These are phyloP conservation scores for Mythimna albipuncta DNA, from an alignment of 2,888 invertebrate genomes.

Conservation along the genomic window DNA sequence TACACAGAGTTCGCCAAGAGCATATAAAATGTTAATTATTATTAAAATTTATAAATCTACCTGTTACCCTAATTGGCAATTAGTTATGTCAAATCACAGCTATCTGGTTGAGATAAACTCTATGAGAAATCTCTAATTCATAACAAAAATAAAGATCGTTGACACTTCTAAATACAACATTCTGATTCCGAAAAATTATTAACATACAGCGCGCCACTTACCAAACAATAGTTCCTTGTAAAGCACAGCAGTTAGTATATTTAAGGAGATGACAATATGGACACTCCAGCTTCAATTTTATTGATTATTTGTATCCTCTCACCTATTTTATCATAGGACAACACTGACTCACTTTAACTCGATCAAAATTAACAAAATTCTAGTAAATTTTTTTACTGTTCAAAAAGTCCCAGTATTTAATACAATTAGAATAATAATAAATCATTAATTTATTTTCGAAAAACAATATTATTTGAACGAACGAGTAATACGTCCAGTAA, in stretches of 20 bases:
- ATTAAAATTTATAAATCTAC: no score
- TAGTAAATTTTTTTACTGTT: not conserved
- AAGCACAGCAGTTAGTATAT: no score
- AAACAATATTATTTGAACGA: no score
- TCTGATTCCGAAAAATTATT: not conserved
- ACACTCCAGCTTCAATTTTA: not conserved
- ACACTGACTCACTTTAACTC: not conserved
- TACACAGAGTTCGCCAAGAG: not conserved
- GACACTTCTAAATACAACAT: fast-evolving
- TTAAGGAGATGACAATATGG: not conserved
- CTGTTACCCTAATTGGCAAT: not conserved
- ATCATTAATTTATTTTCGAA: no score
- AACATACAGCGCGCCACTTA: not conserved
- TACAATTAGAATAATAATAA: no score
- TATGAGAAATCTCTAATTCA: not conserved
- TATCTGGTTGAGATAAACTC: not conserved
- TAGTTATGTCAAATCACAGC: not conserved
- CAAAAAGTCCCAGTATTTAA: not conserved
- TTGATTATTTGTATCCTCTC: not conserved
- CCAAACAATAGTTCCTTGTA: not conserved
- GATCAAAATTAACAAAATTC: not conserved
- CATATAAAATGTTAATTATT: not conserved
- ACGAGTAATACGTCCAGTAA: no score
- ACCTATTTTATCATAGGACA: conserved; percentile 1
- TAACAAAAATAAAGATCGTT: not conserved